phyloP scores from a whole-genome alignment of 2,113 vertebrate genomes.

The Nothoprocta pentlandii region DNA sequence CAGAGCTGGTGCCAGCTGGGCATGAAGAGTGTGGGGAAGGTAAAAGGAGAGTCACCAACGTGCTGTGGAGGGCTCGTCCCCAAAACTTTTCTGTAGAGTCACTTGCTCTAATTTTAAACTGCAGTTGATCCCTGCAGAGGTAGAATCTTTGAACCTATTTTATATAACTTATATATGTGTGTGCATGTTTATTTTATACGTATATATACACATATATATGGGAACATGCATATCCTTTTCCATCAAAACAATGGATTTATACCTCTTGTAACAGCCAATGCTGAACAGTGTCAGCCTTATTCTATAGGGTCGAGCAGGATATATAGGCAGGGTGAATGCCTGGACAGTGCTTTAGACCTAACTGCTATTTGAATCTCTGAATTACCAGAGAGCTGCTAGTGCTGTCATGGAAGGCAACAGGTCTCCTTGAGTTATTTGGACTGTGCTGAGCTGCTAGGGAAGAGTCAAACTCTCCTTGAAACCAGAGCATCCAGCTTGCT shows the following conservation, averaged over 20 bases:
- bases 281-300: neutral
- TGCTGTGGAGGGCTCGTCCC: accelerated
- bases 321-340: neutral
- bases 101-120: neutral
- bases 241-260: neutral
- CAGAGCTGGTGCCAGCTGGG: accelerated
- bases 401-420: neutral
- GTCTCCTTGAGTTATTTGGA: neutral
- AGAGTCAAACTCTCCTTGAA: conserved; percentile 41
- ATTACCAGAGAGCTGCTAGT: neutral
- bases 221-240: neutral
- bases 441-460: neutral
- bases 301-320: neutral
- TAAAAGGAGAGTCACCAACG: neutral
- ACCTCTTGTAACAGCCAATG: neutral
- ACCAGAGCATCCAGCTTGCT: conserved; percentile 8
- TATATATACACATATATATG: neutral
- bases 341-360: neutral
- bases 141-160: neutral
- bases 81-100: neutral
- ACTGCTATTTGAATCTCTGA: neutral
- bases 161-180: neutral
- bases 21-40: neutral
- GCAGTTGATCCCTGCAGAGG: neutral
- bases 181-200: no score